These are phyloP conservation scores for Xenops minutus DNA, from an alignment of 2,797 vertebrate species.

Conservation along the genomic window DNA sequence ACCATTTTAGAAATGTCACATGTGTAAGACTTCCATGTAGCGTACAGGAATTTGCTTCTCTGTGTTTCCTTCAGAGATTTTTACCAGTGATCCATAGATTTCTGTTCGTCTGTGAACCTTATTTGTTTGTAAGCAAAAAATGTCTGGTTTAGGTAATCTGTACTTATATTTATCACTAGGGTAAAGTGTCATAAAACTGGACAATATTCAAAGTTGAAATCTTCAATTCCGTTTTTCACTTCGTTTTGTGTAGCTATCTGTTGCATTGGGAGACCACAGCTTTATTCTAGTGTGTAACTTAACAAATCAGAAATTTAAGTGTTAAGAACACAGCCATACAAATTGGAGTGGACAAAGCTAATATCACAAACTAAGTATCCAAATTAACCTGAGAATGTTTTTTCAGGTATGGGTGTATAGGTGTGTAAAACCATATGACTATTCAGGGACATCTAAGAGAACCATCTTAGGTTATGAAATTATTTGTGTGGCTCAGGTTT, in stretches of 20 bases:
- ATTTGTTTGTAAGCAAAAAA: neutral
- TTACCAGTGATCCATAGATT: neutral
- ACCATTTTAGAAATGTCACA: rapidly evolving
- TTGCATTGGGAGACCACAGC: neutral
- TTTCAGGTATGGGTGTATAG: neutral
- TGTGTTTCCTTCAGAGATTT: neutral
- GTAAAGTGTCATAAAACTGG: neutral
- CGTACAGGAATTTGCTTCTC: neutral
- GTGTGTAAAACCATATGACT: neutral
- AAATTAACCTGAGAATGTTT: neutral
- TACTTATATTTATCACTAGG: neutral
- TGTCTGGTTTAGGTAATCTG: neutral
- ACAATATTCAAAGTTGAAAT: neutral
- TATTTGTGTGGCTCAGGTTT: neutral
- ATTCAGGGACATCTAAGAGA: neutral
- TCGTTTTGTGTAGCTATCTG: neutral
- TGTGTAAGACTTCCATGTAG: neutral
- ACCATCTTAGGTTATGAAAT: neutral
- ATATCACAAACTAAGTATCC: neutral
- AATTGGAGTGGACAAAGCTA: neutral
- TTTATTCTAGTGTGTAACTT: neutral
- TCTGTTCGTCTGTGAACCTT: neutral
- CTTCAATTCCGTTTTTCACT: neutral
- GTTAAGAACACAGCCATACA: neutral
- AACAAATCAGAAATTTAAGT: neutral